These are phyloP conservation scores for Microchrysa polita DNA, from an alignment of 2,888 invertebrate species.

Conservation along the genomic window DNA sequence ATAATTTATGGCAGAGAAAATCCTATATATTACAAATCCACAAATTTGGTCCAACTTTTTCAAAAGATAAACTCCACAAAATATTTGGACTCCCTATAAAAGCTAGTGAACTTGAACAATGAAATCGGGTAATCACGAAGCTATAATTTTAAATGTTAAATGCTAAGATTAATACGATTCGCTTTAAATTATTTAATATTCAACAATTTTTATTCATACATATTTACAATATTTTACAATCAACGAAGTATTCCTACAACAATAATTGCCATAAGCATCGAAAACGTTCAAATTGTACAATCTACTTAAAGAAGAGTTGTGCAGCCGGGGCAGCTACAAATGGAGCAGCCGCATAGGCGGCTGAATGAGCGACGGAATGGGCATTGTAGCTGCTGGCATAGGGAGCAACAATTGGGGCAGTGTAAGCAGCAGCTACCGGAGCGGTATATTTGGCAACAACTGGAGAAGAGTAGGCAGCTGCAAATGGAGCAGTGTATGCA, in stretches of 20 bases:
- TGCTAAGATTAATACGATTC: no score
- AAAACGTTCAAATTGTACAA: not conserved
- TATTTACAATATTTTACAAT: not conserved
- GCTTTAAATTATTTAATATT: no score
- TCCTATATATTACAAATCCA: no score
- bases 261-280: not conserved
- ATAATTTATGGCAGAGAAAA: no score
- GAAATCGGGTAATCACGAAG: no score
- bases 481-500: slow-evolving; percentile 1
- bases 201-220: not conserved
- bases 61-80: no score
- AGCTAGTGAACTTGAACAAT: no score
- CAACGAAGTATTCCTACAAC: not conserved
- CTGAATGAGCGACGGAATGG: not conserved
- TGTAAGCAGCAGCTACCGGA: not conserved
- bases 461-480: not conserved
- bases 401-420: not conserved
- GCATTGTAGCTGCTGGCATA: not conserved
- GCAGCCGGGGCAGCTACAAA: slow-evolving; percentile 10
- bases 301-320: slow-evolving; percentile 7
- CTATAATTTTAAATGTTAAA: no score
- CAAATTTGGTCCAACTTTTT: no score
- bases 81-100: no score
- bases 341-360: not conserved
- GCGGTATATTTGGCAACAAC: not conserved